Evolutionary conservation across 2,113 vertebrate species (phyloP), one percentile per base, ranked within the genome.

Genomic region (Crotalus horridus): DNA sequence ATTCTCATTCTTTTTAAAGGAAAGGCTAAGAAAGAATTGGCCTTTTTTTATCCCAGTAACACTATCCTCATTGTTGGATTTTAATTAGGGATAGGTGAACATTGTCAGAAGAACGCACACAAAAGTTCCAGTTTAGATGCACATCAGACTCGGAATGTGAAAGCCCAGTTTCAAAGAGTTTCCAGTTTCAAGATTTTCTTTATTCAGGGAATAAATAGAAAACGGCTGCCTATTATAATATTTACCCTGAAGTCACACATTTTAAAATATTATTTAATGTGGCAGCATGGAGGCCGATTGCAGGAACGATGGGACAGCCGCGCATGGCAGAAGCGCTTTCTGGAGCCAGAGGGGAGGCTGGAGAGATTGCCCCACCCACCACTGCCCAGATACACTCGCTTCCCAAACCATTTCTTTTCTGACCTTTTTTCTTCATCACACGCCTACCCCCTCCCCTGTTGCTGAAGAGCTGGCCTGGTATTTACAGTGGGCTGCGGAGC

Each of bases 1-100:
- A 33, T 53, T 92, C 56, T 93, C 55, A 2, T 39, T 29, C 23
- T 59, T 39, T 94, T 93, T 53, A 59, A 74, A 93, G 88, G 87
- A 0, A 0, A 39, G 3, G 53, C 89, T 87, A 90, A 95, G 93
- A 95, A 93, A 89, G 93, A 94, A 92, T 33, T 69, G 64, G 91
- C 48, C 54, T 13, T 61, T 87, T 96, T 97, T 97, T 95, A 92
- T 89, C 46, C 89, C 29, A 58, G 64, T 91, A 90, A 95, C 92
- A 85, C 90, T 58, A 81, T 93, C 39, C 56, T 51, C 85, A 74
- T 29, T 92, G 51, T 89, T 93, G 17, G 61, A 94, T 91, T 92
- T 90, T 95, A 93, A 92, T 91, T 93, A 95, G 54, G 69, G 74
- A 26, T 85, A 85, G 54, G 93, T 88, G 93, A 91, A 87, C 15